Conservation (phyloP, 2,113 vertebrate species). For the Mionectes macconnelli region DNA sequence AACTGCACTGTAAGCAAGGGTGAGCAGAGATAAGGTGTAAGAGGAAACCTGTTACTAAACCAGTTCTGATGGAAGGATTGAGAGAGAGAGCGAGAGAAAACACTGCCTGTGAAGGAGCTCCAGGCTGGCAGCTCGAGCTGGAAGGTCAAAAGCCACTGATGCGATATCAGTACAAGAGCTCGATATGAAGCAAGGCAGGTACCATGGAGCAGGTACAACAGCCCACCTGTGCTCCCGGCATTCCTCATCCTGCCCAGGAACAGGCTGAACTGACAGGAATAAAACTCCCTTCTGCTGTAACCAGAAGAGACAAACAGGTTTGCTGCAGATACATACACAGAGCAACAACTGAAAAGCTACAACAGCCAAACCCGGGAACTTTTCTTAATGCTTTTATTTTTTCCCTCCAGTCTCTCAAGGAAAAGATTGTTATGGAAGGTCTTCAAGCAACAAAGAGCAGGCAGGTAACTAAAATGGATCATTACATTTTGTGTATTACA, state of each 20-base stretch:
- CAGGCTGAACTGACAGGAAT: background rate
- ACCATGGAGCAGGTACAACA: background rate
- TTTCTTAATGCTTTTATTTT: fast-evolving
- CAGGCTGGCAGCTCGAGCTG: background rate
- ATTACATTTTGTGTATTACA: background rate
- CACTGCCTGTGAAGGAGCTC: background rate
- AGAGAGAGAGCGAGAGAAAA: background rate
- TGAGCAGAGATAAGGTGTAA: background rate
- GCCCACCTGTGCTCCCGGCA: fast-evolving
- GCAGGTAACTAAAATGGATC: background rate
- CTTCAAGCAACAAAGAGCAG: background rate
- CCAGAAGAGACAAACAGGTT: background rate
- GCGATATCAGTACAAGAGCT: background rate
- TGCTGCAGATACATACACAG: background rate
- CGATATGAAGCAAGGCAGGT: background rate
- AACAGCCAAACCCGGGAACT: fast-evolving
- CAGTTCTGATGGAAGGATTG: background rate
- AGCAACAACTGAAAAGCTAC: background rate
- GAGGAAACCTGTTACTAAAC: background rate
- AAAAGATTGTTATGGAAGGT: background rate
- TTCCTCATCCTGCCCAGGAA: background rate
- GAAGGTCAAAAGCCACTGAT: background rate
- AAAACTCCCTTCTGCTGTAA: background rate
- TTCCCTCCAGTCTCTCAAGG: background rate
- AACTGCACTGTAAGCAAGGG: background rate